Evolutionary conservation across 1,140 invertebrate species (phyloP), one percentile per base, ranked within the genome.

Genomic region (Frieseomelitta varia): DNA sequence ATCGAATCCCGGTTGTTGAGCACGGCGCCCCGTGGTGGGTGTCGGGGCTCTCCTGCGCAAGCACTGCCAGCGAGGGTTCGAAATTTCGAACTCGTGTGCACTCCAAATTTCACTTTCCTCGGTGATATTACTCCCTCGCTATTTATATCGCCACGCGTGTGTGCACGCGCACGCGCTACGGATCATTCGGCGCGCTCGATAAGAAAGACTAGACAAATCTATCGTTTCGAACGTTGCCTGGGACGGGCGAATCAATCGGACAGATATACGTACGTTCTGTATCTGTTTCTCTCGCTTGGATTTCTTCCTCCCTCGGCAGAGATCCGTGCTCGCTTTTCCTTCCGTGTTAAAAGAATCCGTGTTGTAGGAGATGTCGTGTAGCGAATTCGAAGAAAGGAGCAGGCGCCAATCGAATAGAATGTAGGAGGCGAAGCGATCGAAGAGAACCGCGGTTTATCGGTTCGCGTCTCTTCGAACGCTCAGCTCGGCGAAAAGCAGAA

Each of bases 11-110:
- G 56, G 72, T 65, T 76, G 71, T 84, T 56, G 27, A 86, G 69
- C 27, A 69, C 69, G 58, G 76, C 68, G 72, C 68, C 19, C 67
- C 61, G 6, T 4, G 6, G 17, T 14, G 58, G 12, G n/a, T 17
- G 51, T 68, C 53, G 21, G 39, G 39, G 21, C 51, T 75, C 39
- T 88, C 39, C 51, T 58, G 58, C 21, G 58, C 21, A 55, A 85
- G 58, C 87, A 88, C 77, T 84, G 85, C 58, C 86, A 73, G 51
- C 11, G 63, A 87, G 67, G 71, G n/a, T 86, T 80, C 72, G 72
- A 6, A 79, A 73, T 85, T 80, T 55, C 80, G 61, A 79, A 82
- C 24, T 47, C 73, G 39, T 39, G 53, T 79, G 63, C 65, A 47
- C 39, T 47, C 39, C 6, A 47, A 47, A 47, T 77, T 56, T 77